These are phyloP conservation scores for Acipenser ruthenus DNA, from an alignment of 2,797 vertebrate species.

Conservation along the genomic window DNA sequence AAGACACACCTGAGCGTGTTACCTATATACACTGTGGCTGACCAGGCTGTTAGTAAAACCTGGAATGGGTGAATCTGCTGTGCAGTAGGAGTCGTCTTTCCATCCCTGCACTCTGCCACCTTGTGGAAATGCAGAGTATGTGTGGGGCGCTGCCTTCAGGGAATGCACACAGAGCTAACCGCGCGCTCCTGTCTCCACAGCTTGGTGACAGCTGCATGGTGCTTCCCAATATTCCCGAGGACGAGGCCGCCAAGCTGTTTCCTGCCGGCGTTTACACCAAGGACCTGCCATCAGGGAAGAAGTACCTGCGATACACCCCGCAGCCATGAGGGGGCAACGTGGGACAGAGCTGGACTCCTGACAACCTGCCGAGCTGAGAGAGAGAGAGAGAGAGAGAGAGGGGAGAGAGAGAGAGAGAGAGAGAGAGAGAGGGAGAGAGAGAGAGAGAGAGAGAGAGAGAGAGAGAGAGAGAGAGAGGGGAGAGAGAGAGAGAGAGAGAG, in stretches of 20 bases:
- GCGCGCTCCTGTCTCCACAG: conserved; percentile 39
- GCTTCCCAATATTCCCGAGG: conserved; percentile 73
- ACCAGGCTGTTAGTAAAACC: no score
- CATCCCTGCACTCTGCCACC: not conserved
- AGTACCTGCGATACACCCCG: conserved; percentile 85
- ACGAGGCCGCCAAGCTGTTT: conserved; percentile 76
- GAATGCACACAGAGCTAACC: not conserved
- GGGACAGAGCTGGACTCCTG: no score
- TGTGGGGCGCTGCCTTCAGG: not conserved
- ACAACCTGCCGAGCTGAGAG: no score
- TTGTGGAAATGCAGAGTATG: not conserved
- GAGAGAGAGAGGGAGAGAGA: no score
- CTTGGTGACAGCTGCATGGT: conserved; percentile 86
- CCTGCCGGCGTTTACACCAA: conserved; percentile 78
- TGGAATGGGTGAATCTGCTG: no score
- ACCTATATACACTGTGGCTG: no score
- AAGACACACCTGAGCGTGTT: no score
- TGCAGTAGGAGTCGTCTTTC: not conserved
- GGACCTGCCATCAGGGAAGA: conserved; percentile 85
- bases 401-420: no score
- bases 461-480: no score
- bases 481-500: no score
- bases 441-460: no score
- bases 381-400: no score
- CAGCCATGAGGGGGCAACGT: conserved; percentile 46